Evolutionary conservation across 23 tunicate genomes (phyloP), one percentile per base, ranked within the genome.

Genomic region (Aplidium turbinatum): DNA sequence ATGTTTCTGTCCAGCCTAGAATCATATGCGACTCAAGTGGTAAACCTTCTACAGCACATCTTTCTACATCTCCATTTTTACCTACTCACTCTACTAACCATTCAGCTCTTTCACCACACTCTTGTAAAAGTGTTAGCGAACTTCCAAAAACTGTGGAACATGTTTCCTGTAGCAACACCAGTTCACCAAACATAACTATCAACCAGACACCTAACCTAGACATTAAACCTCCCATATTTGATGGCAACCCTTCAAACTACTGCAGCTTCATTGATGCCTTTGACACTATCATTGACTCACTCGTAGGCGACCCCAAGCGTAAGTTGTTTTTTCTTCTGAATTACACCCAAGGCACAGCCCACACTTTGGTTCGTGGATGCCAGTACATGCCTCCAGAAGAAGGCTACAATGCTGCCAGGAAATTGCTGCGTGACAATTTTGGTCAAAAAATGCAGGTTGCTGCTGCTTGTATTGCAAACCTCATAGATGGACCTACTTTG

Each of bases 391-490:
- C 76, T 24, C 23, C 23, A 4, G 61, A 70, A 5, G 29, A 47
- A 29, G 76, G 76, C 28, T 70, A 70, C 61, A 6, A 27, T 33
- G 25, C 2, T 33, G 62, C 61, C n/a, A 47, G 61, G 35, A n/a
- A 70, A 4, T 23, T 70, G 33, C 76, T 70, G 26, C 35, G 47
- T 19, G 4, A 11, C 11, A 70, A 33, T 47, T 70, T 70, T 26
- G 76, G 76, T 2, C 76, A 70, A 70, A 47, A 70, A 7, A 46
- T 47, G n/a, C 61, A 70, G 28, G 47, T 47, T 24, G 76, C 61
- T 6, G 31, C 19, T 23, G 76, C 61, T 4, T 47, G 61, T 70
- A 27, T 23, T 23, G 61, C 47, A 22, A 30, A 19, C 4, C 61
- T 70, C 38, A 31, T 47, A 23, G 47, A 70, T 30, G 76, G 76